Percentiles rank a stretch among this genome's conserved stretches.
Conservation (phyloP, 2,888 invertebrate species). For the Nesidiocoris tenuis region DNA sequence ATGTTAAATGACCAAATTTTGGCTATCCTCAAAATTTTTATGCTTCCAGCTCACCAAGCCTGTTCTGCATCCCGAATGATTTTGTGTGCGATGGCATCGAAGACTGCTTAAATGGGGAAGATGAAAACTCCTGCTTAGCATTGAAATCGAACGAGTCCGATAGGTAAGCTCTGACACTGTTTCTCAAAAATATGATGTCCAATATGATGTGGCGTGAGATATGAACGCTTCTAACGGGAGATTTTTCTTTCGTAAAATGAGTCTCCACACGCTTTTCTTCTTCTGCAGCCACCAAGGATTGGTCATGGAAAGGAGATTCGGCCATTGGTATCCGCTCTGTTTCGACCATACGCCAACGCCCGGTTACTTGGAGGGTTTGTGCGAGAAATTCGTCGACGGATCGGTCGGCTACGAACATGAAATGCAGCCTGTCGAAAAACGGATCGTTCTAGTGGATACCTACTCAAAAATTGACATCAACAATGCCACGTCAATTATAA, state of each 20-base stretch:
- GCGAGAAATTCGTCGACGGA: background rate
- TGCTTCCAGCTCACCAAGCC: background rate
- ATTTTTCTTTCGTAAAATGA: too few relatives aligned
- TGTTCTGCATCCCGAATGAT: slow-evolving; percentile 61
- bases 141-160: slow-evolving; percentile 1
- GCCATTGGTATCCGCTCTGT: slow-evolving; percentile 30
- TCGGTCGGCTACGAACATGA: background rate
- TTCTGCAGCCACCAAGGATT: slow-evolving; percentile 5
- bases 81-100: slow-evolving; percentile 73
- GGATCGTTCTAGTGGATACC: slow-evolving; percentile 6
- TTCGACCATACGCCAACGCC: slow-evolving; percentile 1
- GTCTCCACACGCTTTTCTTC: background rate
- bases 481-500: background rate
- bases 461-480: slow-evolving; percentile 11
- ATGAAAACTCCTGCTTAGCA: slow-evolving; percentile 58
- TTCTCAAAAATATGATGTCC: too few relatives aligned
- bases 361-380: slow-evolving; percentile 1
- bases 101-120: slow-evolving; percentile 74
- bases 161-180: too few relatives aligned
- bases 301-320: slow-evolving; percentile 17
- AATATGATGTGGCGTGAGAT: too few relatives aligned
- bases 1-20: too few relatives aligned
- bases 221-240: too few relatives aligned
- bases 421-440: background rate
- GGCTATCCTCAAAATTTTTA: background rate